phyloP scores from a whole-genome alignment of 2,888 invertebrate genomes.

The Noctua comes region DNA sequence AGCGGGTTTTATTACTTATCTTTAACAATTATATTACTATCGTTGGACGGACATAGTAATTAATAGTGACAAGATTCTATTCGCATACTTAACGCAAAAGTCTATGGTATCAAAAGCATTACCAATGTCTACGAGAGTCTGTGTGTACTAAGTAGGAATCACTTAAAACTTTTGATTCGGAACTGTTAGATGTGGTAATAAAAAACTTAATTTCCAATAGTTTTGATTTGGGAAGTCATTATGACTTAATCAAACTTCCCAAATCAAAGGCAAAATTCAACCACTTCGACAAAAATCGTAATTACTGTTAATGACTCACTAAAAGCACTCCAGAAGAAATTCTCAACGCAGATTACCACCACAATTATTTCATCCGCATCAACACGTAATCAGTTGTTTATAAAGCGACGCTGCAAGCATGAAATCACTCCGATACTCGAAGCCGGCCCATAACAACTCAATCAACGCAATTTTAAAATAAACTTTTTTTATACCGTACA shows the following conservation, averaged over 20 bases:
- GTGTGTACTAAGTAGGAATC: background rate
- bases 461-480: slow-evolving; percentile 88
- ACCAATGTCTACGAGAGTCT: background rate
- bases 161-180: background rate
- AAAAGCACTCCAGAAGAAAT: slow-evolving; percentile 47
- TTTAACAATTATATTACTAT: background rate
- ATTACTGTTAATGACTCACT: slow-evolving; percentile 53
- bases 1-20: background rate
- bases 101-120: background rate
- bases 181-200: background rate
- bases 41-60: background rate
- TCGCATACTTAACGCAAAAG: background rate
- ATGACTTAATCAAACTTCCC: slow-evolving; percentile 15
- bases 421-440: slow-evolving; percentile 75
- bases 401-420: slow-evolving; percentile 76
- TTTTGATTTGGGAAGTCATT: too few species aligned
- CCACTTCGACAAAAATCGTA: slow-evolving; percentile 25
- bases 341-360: slow-evolving; percentile 50
- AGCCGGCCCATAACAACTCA: slow-evolving; percentile 85
- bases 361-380: slow-evolving; percentile 63
- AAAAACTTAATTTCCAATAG: background rate
- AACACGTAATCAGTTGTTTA: slow-evolving; percentile 73
- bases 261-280: slow-evolving; percentile 26
- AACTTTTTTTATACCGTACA: slow-evolving; percentile 81
- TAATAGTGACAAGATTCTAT: background rate